phyloP scores from a whole-genome alignment of 2,888 invertebrate genomes.

The Silvanus unidentatus region DNA sequence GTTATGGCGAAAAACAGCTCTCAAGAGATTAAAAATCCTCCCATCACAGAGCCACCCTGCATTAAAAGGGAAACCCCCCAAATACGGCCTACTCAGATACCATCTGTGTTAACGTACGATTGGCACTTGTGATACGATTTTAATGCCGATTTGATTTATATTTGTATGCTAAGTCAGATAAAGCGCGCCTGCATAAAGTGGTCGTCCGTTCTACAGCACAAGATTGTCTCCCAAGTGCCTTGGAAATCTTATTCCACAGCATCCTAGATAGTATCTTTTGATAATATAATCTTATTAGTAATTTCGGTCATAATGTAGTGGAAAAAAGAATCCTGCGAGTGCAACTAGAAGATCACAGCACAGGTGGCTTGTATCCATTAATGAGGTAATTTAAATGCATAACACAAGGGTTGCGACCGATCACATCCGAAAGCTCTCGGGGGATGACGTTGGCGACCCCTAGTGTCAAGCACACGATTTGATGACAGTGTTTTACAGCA shows the following conservation, averaged over 20 bases:
- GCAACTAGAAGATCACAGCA: constrained; percentile 32
- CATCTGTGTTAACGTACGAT: constrained; percentile 46
- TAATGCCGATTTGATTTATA: constrained; percentile 45
- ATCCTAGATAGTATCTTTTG: not conserved
- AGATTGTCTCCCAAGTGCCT: not conserved
- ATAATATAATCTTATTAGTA: too few relatives aligned
- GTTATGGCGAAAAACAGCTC: too few relatives aligned
- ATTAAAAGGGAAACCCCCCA: too few relatives aligned
- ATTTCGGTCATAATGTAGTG: not conserved
- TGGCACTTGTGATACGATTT: constrained; percentile 39
- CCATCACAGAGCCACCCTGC: too few relatives aligned
- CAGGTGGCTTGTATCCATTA: constrained; percentile 45
- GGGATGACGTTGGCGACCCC: constrained; percentile 24
- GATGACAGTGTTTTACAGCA: constrained; percentile 10
- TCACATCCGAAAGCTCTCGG: constrained; percentile 35
- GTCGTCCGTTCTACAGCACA: not conserved
- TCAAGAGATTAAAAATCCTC: too few relatives aligned
- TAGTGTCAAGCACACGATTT: constrained; percentile 11
- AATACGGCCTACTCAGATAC: constrained; percentile 32
- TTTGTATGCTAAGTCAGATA: not conserved
- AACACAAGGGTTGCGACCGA: constrained; percentile 43
- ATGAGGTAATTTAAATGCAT: constrained; percentile 52
- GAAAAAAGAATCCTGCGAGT: too few relatives aligned
- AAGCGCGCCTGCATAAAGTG: not conserved
- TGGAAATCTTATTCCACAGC: too few relatives aligned